Evolutionary conservation across 2,113 vertebrate genomes (phyloP).

Genomic region (Corapipo altera): DNA sequence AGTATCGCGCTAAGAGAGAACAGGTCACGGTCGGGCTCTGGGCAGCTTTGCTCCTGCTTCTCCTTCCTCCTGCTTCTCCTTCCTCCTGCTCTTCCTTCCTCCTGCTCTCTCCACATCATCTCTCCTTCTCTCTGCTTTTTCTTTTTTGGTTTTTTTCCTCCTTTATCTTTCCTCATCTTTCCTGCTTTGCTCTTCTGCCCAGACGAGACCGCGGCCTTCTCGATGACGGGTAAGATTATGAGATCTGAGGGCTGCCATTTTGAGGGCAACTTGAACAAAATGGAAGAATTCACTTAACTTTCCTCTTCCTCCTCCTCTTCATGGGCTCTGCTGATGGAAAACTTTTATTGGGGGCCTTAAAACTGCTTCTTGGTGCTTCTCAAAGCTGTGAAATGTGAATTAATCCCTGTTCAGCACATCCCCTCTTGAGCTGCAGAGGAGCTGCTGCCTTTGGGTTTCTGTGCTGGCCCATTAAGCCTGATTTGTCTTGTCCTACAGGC

Average conservation of each 20-base stretch:
- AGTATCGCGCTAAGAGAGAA: conserved; percentile 74
- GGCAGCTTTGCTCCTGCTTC: conserved; percentile 44
- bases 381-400: not conserved
- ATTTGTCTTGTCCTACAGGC: not conserved
- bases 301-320: not conserved
- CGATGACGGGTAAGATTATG: conserved; percentile 74
- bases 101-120: not conserved
- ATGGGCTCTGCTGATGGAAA: not conserved
- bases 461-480: not conserved
- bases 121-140: not conserved
- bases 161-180: not conserved
- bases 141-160: not conserved
- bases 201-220: conserved; percentile 65
- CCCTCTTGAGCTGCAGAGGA: not conserved
- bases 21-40: conserved; percentile 51
- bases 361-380: not conserved
- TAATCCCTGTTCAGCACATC: not conserved
- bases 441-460: not conserved
- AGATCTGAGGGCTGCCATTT: conserved; percentile 70
- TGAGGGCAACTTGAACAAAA: not conserved
- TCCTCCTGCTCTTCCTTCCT: not conserved
- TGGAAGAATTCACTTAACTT: not conserved
- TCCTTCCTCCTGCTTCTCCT: not conserved
- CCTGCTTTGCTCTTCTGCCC: conserved; percentile 63
- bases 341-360: not conserved